Base-by-base conservation (phyloP, 2,797 vertebrate genomes). In the Poeciliopsis gracilis region DNA sequence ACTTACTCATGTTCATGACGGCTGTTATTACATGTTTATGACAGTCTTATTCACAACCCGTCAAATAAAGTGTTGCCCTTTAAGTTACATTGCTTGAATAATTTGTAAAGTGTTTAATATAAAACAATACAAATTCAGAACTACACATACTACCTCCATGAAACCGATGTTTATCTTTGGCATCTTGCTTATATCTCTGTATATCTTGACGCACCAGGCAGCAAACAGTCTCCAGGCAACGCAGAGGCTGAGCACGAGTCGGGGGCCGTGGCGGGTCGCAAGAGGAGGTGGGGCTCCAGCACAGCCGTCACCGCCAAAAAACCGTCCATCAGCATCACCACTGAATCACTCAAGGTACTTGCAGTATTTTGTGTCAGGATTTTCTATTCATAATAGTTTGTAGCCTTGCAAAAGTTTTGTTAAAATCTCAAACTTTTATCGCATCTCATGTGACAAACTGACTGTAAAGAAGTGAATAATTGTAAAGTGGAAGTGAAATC, bases 271-370 rank as follows among this genome's bases (percentile, higher is more conserved):
- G 94, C 95, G 0, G 95, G 95, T 72, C 96, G 97, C 82, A 97
- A 97, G 87, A 95, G 97, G 87, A 96, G 97, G 80, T 98, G 97
- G 97, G 97, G 97, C 70, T 95, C 97, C 85, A 97, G 97, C 91
- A 97, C 97, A 1, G 96, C 96, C 0, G 93, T 97, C 70, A 97
- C 96, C 36, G 95, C 97, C 90, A 98, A 98, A 95, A 97, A 97
- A 82, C 97, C 97, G 18, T 97, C 97, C 72, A 97, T 98, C 93
- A 98, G 97, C 91, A 97, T 98, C 94, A 97, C 97, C 87, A 98
- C 97, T 5, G 97, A 98, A 33, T 98, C 97, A 1, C 95, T 98
- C 49, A 98, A 98, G 96, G 97, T 98, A 91, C 47, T 72, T 77
- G 23, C 72, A 67, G 4, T 70, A 16, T 23, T 55, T 51, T 2